These are phyloP conservation scores for Myiopsitta monachus DNA, from an alignment of 2,113 vertebrate species.

Conservation along the genomic window DNA sequence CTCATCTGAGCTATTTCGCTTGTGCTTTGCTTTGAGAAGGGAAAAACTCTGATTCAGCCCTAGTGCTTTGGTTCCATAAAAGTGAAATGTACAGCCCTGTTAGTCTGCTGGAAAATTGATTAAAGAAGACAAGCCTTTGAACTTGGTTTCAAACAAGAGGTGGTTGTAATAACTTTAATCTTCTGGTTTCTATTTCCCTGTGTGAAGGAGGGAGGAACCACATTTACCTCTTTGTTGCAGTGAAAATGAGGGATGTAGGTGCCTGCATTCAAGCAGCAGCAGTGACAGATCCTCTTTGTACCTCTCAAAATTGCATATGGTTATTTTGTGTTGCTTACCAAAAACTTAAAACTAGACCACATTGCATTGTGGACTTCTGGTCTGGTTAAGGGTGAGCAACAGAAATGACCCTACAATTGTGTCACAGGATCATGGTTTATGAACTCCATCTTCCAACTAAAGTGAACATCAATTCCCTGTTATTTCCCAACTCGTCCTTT, in stretches of 20 bases:
- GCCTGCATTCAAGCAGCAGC: neutral
- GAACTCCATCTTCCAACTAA: neutral
- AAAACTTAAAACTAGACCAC: neutral
- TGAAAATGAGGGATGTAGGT: neutral
- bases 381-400: neutral
- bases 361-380: neutral
- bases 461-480: neutral
- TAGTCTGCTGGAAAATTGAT: constrained; percentile 60
- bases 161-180: constrained; percentile 58
- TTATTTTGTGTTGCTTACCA: neutral
- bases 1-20: neutral
- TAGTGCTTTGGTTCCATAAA: constrained; percentile 44
- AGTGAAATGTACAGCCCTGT: constrained; percentile 60
- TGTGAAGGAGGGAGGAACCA: neutral
- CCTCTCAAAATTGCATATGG: neutral
- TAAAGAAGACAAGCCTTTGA: constrained; percentile 66
- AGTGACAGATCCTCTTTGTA: neutral
- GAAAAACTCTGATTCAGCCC: neutral
- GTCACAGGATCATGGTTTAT: neutral
- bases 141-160: constrained; percentile 59
- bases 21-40: constrained; percentile 33
- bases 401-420: neutral
- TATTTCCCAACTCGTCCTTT: neutral
- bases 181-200: neutral
- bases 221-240: constrained; percentile 17